These are phyloP conservation scores for Carassius gibelio DNA, from an alignment of 2,113 vertebrate species.

Conservation along the genomic window DNA sequence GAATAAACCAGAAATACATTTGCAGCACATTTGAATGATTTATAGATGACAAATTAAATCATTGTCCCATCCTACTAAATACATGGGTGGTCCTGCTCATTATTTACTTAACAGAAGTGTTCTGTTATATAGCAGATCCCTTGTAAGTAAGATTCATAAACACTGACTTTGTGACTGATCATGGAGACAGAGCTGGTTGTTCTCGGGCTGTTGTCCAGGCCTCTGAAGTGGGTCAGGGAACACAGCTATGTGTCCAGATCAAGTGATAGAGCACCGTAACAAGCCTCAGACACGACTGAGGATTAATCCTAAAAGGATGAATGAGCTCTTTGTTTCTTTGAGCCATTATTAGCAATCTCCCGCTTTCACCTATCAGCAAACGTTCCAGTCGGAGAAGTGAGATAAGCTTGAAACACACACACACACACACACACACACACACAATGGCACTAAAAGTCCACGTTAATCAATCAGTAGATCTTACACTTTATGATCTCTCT, in stretches of 20 bases:
- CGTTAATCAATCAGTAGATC: neutral
- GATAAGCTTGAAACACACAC: conserved; percentile 29
- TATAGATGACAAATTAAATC: conserved; percentile 1
- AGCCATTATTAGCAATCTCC: conserved; percentile 35
- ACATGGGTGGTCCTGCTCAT: neutral
- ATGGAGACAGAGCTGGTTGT: neutral
- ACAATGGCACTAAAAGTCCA: neutral
- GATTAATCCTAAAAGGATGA: conserved; percentile 21
- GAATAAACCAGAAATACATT: neutral
- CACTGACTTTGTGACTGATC: neutral
- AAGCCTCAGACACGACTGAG: neutral
- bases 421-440: conserved; percentile 32
- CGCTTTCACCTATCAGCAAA: conserved; percentile 26
- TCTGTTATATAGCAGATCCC: neutral
- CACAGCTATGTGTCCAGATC: neutral
- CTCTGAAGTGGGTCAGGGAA: neutral
- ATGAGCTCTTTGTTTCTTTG: conserved; percentile 33
- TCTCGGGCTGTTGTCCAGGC: neutral
- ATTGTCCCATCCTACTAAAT: neutral
- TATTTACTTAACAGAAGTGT: neutral
- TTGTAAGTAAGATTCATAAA: neutral
- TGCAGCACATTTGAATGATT: neutral
- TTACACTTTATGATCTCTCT: neutral
- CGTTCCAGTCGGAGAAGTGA: conserved; percentile 1
- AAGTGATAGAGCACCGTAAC: neutral